Base-by-base conservation (phyloP, 2,888 invertebrate species). In the Masnerella sp. region DNA sequence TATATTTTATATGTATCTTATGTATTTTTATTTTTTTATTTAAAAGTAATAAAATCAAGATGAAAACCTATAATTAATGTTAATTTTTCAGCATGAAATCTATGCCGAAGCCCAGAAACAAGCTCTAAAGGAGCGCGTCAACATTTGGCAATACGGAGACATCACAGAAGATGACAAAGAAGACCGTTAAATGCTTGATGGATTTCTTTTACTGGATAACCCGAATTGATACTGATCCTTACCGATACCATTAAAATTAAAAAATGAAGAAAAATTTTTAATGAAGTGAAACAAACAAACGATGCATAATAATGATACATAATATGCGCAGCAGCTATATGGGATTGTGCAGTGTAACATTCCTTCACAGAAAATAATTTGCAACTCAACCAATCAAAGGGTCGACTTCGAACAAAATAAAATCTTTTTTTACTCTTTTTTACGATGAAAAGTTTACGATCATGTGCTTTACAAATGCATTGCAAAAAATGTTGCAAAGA, bases 71-170 rank as follows among this genome's bases (percentile, higher is more conserved):
- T n/a, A n/a, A n/a, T n/a, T n/a, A n/a, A 14, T 3, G 12, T 32
- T 51, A n/a, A 32, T 45, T 70, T 79, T 76, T 2, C 82, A 93
- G 91, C 86, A 94, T 70, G 89, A 90, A 36, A 95, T 96, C 82
- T 98, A 98, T 88, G 91, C 91, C 84, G 92, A 91, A 64, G 96
- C 97, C 40, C 95, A 98, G 88, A 93, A 95, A 76, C 90, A 91
- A 77, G 98, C 98, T 15, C 94, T 95, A 89, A 92, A 92, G 82
- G 91, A 93, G 79, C 96, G 96, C 87, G 90, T 93, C 81, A 95
- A 95, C 88, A 93, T 99, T 82, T 99, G 99, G 99, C 94, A 95
- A 85, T 99, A 99, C 87, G 99, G 99, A n/a, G 99, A 99, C 88
- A 96, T 99, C 88, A 95, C 95, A 72, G 96, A 95, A 76, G 97